Evolutionary conservation across 2,113 vertebrate species (phyloP).

Genomic region (Pollimyrus isidori): DNA sequence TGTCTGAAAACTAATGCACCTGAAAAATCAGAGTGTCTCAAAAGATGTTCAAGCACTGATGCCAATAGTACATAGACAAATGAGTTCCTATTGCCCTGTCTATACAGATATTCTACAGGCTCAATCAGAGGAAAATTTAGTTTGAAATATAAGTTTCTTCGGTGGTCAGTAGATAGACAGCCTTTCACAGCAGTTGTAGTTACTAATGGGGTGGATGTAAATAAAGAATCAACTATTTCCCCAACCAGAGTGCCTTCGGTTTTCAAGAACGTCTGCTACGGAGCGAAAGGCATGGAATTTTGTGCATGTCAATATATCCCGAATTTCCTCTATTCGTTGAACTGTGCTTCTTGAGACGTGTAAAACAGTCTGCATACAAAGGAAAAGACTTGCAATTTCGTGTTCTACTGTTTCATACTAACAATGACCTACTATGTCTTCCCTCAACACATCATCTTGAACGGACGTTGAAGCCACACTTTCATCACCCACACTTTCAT

Average conservation of each 20-base stretch:
- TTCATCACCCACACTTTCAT: neutral
- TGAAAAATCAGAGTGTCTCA: neutral
- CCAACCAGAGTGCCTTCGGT: no score
- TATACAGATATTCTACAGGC: neutral
- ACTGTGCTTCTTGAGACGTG: neutral
- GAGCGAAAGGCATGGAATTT: neutral
- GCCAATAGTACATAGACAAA: neutral
- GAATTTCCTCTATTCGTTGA: neutral
- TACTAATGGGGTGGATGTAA: neutral
- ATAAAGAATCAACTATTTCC: neutral
- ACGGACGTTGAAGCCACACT: neutral
- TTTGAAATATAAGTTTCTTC: neutral
- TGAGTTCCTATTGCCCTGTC: neutral
- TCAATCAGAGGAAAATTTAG: neutral
- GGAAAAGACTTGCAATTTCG: neutral
- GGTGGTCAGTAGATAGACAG: neutral
- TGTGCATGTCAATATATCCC: neutral
- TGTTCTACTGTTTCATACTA: neutral
- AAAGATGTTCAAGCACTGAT: neutral
- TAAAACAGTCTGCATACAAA: neutral
- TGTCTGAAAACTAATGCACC: slow-evolving; percentile 5
- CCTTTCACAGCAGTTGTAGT: neutral
- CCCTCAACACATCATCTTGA: neutral
- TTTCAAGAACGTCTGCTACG: no score
- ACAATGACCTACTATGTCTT: neutral